phyloP scores from a whole-genome alignment of 1,140 invertebrate genomes.

The Zaprionus africanus region DNA sequence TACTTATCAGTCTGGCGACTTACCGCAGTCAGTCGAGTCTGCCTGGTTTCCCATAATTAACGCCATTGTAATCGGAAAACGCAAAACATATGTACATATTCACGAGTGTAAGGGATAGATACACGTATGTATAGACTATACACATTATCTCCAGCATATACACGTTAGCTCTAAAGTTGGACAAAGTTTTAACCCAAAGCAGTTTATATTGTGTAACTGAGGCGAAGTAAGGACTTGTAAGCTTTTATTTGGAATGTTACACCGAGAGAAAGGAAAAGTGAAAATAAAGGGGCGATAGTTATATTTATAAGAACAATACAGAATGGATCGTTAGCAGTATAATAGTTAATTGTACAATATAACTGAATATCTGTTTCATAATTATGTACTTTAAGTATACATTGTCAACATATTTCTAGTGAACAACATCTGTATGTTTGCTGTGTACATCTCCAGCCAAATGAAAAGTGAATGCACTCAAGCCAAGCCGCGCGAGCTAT shows the following conservation, averaged over 20 bases:
- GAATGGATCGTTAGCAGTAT: too few relatives aligned
- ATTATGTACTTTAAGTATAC: too few relatives aligned
- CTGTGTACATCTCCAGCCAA: slow-evolving; percentile 49
- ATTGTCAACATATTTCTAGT: background rate
- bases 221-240: background rate
- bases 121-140: slow-evolving; percentile 6
- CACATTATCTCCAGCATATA: slow-evolving; percentile 2
- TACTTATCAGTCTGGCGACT: slow-evolving; percentile 14
- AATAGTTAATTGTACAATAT: too few relatives aligned
- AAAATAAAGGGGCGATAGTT: too few relatives aligned
- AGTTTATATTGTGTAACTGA: background rate
- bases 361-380: too few relatives aligned
- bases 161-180: slow-evolving; percentile 49
- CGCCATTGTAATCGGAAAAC: slow-evolving; percentile 64
- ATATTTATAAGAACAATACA: too few relatives aligned
- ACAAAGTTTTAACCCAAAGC: slow-evolving; percentile 48
- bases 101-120: slow-evolving; percentile 19
- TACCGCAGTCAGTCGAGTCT: slow-evolving; percentile 53
- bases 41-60: slow-evolving; percentile 75
- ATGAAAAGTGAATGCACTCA: slow-evolving; percentile 79
- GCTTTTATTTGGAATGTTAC: slow-evolving; percentile 1
- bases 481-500: slow-evolving; percentile 59
- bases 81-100: slow-evolving; percentile 31
- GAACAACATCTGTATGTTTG: slow-evolving; percentile 15
- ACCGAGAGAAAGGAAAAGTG: slow-evolving; percentile 9